Base-by-base conservation (phyloP, 1,140 invertebrate species). In the Ephestia elutella region DNA sequence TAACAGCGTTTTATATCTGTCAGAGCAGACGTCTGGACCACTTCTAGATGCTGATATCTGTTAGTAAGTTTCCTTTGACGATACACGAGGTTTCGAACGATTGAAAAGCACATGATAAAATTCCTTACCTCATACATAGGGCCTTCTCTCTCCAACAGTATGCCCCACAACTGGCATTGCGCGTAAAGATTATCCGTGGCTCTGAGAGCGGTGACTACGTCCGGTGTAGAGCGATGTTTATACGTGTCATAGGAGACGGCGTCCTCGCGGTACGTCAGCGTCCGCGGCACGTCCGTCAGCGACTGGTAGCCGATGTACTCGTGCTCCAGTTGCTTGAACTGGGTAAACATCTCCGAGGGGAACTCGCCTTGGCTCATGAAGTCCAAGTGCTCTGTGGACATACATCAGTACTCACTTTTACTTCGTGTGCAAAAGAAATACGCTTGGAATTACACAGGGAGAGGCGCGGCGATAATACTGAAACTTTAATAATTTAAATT, bases 271-370 rank as follows among this genome's bases (percentile, higher is more conserved):
- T 85, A 84, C 17, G 93, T 90, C 8, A 95, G 86, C 2, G 94
- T 92, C 74, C 93, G 94, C n/a, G 97, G 96, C 7, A 99, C 96
- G 90, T 99, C 97, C 0, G 97, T 98, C n/a, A 53, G 19, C 2
- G 50, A 53, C 89, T 98, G 96, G 89, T 98, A 99, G 50, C 96
- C 96, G 79, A 96, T 95, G 78, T 96, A 97, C 78, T 97, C 95
- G 84, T 98, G 96, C 79, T 97, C 92, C 55, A 98, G 85, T 86
- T 98, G 96, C 60, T 92, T 92, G 86, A 99, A 98, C 44, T 96
- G 93, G 11, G 90, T 92, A 68, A 96, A 92, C 73, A 92, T 90
- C 49, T 95, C 90, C 67, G 94, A 92, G 0, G 93, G 92, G 50
- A 93, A 90, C 69, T 94, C 93, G 85, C 80, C 94, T 75, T 74